Conservation (phyloP, 2,888 invertebrate species). For the Hypsopygia costalis region DNA sequence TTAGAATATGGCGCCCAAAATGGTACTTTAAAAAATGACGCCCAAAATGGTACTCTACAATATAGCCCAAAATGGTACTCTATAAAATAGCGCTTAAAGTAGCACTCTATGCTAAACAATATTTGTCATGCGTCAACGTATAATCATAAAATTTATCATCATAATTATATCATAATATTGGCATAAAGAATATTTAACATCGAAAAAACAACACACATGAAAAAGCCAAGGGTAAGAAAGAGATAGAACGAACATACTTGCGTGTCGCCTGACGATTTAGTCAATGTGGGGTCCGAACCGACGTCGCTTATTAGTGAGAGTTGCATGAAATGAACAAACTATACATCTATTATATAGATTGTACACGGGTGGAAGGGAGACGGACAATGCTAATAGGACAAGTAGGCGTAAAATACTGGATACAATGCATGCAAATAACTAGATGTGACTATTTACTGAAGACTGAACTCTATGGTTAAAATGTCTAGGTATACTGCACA, state of each 20-base stretch:
- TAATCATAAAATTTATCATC: too few relatives aligned
- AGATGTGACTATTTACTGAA: background rate
- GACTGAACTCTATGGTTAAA: too few relatives aligned
- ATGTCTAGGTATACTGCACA: too few relatives aligned
- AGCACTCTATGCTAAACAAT: too few relatives aligned
- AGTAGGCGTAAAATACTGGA: conserved; percentile 10
- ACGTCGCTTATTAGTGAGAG: conserved; percentile 77
- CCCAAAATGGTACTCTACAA: too few relatives aligned
- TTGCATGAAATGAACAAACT: conserved; percentile 81
- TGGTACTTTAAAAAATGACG: too few relatives aligned
- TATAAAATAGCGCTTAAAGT: too few relatives aligned
- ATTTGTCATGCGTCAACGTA: too few relatives aligned
- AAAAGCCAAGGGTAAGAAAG: conserved; percentile 49
- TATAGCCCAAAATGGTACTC: too few relatives aligned
- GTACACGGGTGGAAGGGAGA: conserved; percentile 9
- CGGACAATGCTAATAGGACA: conserved; percentile 19
- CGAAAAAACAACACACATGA: conserved; percentile 25
- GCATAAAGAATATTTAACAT: conserved; percentile 19
- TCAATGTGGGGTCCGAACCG: conserved; percentile 71
- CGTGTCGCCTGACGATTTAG: conserved; percentile 74
- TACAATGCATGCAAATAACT: conserved; percentile 3
- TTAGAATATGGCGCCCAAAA: too few relatives aligned
- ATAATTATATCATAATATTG: conserved; percentile 1
- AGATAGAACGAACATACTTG: conserved; percentile 64
- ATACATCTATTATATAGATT: conserved; percentile 69